Evolutionary conservation across 2,113 vertebrate species (phyloP).

Genomic region (Callorhinus ursinus): DNA sequence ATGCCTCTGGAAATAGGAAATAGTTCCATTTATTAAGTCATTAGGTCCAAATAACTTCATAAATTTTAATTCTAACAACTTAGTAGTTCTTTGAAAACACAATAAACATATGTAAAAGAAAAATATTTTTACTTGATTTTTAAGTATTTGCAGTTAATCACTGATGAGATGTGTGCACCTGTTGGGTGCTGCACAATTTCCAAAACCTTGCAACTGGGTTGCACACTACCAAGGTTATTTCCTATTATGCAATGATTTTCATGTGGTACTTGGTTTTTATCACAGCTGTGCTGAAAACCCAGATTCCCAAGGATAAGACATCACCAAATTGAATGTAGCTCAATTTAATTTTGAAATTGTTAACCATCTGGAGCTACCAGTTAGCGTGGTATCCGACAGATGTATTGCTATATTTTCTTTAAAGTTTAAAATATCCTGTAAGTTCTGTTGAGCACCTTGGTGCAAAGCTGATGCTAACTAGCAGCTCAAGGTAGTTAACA

Average conservation of each 20-base stretch:
- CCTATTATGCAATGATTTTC: neutral
- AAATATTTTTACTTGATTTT: neutral
- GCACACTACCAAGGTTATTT: neutral
- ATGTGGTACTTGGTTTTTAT: neutral
- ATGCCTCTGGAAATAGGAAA: neutral
- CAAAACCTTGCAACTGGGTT: neutral
- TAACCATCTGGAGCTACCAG: neutral
- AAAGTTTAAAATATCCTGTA: neutral
- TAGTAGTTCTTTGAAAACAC: neutral
- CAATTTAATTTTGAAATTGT: neutral
- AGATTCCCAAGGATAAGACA: neutral
- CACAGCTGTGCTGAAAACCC: neutral
- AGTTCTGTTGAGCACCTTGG: neutral
- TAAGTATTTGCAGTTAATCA: neutral
- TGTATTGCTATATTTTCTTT: neutral
- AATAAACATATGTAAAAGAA: neutral
- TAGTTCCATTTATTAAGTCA: neutral
- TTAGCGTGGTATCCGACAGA: neutral
- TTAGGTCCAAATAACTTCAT: neutral
- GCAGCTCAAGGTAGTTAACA: neutral
- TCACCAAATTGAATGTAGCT: neutral
- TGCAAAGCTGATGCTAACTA: neutral
- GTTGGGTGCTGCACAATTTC: neutral
- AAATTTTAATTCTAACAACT: neutral
- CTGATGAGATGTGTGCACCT: neutral